Evolutionary conservation across 2,113 vertebrate genomes (phyloP).

Genomic region (Egretta garzetta): DNA sequence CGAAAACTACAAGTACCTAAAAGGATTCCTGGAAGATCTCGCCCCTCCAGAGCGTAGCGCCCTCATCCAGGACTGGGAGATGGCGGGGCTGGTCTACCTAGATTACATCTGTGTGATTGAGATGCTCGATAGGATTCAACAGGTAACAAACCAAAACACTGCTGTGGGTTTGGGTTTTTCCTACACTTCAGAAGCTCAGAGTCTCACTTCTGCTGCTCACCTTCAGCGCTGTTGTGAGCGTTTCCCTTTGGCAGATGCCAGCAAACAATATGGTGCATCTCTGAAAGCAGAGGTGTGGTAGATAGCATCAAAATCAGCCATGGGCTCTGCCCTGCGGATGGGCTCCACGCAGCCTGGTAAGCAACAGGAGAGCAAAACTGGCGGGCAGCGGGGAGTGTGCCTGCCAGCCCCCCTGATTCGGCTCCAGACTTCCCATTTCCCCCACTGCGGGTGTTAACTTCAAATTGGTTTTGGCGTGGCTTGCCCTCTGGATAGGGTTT

Average conservation of each 20-base stretch:
- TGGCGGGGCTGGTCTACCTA: constrained; percentile 88
- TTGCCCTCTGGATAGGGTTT: too few species aligned
- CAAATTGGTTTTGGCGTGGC: accelerated
- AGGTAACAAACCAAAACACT: constrained; percentile 56
- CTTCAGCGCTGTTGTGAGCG: accelerated
- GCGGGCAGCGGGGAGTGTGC: too few species aligned
- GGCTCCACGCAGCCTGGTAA: accelerated
- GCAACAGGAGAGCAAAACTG: too few species aligned
- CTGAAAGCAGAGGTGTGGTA: not conserved
- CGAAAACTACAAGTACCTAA: constrained; percentile 91
- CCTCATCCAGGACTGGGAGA: constrained; percentile 95
- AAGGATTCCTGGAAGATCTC: constrained; percentile 91
- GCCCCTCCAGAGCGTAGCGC: constrained; percentile 81
- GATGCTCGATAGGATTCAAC: constrained; percentile 85
- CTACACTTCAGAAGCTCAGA: accelerated
- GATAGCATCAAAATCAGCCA: accelerated
- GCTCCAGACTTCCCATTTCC: not conserved
- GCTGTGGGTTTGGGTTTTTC: too few species aligned
- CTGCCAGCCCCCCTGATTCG: accelerated
- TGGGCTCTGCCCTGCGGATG: not conserved
- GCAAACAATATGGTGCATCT: accelerated
- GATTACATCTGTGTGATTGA: constrained; percentile 91
- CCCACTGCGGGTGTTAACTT: accelerated
- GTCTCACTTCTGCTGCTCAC: accelerated
- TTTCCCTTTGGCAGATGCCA: not conserved